Conservation (phyloP, 2,888 invertebrate genomes). For the Trachelus stipa region DNA sequence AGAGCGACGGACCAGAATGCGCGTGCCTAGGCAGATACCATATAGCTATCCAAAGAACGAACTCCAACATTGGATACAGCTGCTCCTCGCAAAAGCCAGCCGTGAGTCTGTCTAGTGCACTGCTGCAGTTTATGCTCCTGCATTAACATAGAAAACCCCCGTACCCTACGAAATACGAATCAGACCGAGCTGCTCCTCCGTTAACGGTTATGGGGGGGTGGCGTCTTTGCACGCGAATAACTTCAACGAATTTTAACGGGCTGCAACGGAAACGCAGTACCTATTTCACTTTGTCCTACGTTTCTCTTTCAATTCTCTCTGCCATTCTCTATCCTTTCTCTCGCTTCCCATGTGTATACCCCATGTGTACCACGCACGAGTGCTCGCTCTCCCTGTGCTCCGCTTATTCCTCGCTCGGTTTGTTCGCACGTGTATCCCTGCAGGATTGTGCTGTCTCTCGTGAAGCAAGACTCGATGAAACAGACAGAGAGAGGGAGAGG, state of each 20-base stretch:
- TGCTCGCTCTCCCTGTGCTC: conserved; percentile 11
- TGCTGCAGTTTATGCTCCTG: conserved; percentile 43
- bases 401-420: conserved; percentile 6
- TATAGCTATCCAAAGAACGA: neutral
- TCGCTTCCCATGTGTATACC: conserved; percentile 29
- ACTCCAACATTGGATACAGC: conserved; percentile 51
- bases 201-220: conserved; percentile 31
- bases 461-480: conserved; percentile 2
- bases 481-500: neutral
- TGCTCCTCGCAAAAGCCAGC: conserved; percentile 40
- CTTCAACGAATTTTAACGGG: conserved; percentile 36
- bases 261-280: neutral
- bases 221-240: conserved; percentile 38
- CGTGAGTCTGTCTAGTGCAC: conserved; percentile 37
- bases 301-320: conserved; percentile 33
- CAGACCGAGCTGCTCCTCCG: conserved; percentile 33
- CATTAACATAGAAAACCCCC: conserved; percentile 54
- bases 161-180: conserved; percentile 48
- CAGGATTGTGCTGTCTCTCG: conserved; percentile 18
- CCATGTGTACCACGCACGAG: conserved; percentile 8
- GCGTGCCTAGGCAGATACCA: neutral
- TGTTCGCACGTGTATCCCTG: neutral
- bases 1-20: neutral
- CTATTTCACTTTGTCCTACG: conserved; percentile 30
- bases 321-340: conserved; percentile 19